phyloP scores from a whole-genome alignment of 2,888 invertebrate genomes.

The Macrosoma leucophasiata region DNA sequence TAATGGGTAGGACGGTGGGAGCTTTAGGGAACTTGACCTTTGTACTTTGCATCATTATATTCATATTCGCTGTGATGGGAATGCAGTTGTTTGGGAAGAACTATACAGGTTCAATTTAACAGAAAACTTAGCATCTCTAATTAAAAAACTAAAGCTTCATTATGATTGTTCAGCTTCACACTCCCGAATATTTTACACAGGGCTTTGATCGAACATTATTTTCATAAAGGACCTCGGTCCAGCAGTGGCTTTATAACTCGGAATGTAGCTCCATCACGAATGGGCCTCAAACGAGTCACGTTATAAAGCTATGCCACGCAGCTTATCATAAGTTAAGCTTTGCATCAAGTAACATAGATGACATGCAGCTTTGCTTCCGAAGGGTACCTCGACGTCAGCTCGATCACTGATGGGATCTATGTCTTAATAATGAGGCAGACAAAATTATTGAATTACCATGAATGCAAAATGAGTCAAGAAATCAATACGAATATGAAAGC shows the following conservation, averaged over 20 bases:
- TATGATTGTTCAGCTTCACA: slow-evolving; percentile 70
- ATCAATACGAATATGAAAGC: slow-evolving; percentile 33
- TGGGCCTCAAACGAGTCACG: slow-evolving; percentile 46
- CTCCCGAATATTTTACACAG: slow-evolving; percentile 68
- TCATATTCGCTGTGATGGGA: slow-evolving; percentile 98
- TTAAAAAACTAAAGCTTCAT: slow-evolving; percentile 61
- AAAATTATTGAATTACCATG: slow-evolving; percentile 29
- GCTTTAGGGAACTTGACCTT: slow-evolving; percentile 96
- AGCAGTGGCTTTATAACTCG: slow-evolving; percentile 70
- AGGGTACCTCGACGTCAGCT: slow-evolving; percentile 64
- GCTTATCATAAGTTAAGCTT: slow-evolving; percentile 72
- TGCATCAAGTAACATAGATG: slow-evolving; percentile 72
- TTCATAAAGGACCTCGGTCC: slow-evolving; percentile 58
- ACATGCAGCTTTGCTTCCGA: slow-evolving; percentile 73
- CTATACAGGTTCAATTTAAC: slow-evolving; percentile 81
- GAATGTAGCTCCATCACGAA: slow-evolving; percentile 46
- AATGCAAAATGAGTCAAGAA: slow-evolving; percentile 26
- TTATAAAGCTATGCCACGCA: slow-evolving; percentile 73
- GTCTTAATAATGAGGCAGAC: slow-evolving; percentile 38
- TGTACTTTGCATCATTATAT: slow-evolving; percentile 96
- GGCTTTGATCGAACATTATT: slow-evolving; percentile 69
- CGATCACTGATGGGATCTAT: slow-evolving; percentile 71
- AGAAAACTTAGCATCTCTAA: slow-evolving; percentile 70
- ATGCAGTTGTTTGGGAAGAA: slow-evolving; percentile 96
- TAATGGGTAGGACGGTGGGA: slow-evolving; percentile 96